phyloP scores from a whole-genome alignment of 2,888 invertebrate genomes.

The Pterostichus niger region DNA sequence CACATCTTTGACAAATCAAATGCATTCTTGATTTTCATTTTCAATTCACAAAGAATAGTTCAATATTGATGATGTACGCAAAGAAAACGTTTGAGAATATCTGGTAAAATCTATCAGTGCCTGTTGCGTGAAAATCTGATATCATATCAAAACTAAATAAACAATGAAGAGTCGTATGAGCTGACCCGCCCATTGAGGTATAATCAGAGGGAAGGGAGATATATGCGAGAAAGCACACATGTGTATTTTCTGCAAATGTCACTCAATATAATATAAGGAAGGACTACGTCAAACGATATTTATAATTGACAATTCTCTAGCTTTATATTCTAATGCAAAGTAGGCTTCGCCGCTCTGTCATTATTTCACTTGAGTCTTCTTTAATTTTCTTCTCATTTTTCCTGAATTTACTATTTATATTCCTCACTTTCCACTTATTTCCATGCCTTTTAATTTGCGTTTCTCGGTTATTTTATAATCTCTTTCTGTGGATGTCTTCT shows the following conservation, averaged over 20 bases:
- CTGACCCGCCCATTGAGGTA: not conserved
- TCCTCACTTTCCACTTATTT: conserved; percentile 47
- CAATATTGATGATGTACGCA: too few relatives aligned
- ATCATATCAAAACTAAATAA: conserved; percentile 8
- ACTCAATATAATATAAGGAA: conserved; percentile 22
- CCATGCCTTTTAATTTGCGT: conserved; percentile 54
- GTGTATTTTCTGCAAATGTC: conserved; percentile 50
- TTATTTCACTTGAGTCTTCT: conserved; percentile 38
- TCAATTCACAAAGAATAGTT: too few relatives aligned
- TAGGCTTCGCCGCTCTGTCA: conserved; percentile 12
- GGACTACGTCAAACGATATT: not conserved
- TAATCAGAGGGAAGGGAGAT: conserved; percentile 1
- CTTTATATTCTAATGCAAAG: not conserved
- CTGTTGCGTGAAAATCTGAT: conserved; percentile 7
- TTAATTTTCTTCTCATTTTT: conserved; percentile 58
- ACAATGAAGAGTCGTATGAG: conserved; percentile 4
- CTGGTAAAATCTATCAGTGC: too few relatives aligned
- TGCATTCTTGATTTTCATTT: too few relatives aligned
- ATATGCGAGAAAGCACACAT: conserved; percentile 53
- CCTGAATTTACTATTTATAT: conserved; percentile 25
- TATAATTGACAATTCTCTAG: not conserved
- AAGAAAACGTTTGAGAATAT: too few relatives aligned
- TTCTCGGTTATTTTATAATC: conserved; percentile 55
- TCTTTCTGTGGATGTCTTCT: conserved; percentile 50
- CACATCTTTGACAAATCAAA: too few relatives aligned